Evolutionary conservation across 2,113 vertebrate genomes (phyloP).

Genomic region (Mastomys natalensis): DNA sequence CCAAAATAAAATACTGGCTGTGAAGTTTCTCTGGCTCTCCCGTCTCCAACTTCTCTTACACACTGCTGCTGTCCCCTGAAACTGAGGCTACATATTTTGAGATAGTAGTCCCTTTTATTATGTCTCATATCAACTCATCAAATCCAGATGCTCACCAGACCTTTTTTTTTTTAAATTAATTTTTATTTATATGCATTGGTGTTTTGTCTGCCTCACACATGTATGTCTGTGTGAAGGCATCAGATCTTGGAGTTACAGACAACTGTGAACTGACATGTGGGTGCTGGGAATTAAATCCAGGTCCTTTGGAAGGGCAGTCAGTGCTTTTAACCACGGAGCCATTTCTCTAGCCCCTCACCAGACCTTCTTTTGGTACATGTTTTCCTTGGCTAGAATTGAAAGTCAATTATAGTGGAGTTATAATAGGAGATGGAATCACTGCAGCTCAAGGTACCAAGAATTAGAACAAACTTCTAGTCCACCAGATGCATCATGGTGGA

Average conservation of each 20-base stretch:
- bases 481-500: background rate
- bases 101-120: background rate
- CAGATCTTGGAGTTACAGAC: too few relatives aligned
- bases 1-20: background rate
- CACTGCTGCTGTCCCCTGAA: background rate
- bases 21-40: slow-evolving; percentile 17
- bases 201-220: too few relatives aligned
- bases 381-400: slow-evolving; percentile 7
- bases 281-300: too few relatives aligned
- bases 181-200: too few relatives aligned
- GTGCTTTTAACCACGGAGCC: too few relatives aligned
- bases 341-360: background rate
- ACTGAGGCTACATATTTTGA: background rate
- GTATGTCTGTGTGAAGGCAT: too few relatives aligned
- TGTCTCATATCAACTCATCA: background rate
- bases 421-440: background rate
- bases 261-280: too few relatives aligned
- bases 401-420: background rate
- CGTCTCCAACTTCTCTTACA: background rate
- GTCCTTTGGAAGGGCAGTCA: too few relatives aligned
- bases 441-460: background rate
- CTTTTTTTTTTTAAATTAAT: too few relatives aligned
- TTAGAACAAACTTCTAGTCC: background rate
- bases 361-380: accelerated
- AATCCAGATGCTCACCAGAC: background rate